A percentile compares a stretch with the other conserved stretches of the same genome.
Evolutionary conservation across 2,797 vertebrate genomes (phyloP).

Genomic region (Myotis vivesi): DNA sequence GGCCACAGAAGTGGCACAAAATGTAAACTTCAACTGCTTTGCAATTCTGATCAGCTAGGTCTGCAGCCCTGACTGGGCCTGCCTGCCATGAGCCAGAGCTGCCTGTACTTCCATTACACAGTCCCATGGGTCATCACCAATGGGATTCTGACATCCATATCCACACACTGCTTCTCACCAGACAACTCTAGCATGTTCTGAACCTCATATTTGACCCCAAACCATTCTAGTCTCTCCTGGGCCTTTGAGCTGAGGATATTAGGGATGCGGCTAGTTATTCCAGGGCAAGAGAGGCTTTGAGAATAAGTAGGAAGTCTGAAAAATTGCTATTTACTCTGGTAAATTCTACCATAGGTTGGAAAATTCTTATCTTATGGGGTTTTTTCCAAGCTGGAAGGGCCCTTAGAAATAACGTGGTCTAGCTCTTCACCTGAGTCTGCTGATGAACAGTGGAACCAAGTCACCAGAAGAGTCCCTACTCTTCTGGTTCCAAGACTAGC

Average conservation of each 20-base stretch:
- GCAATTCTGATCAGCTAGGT: neutral
- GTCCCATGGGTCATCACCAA: neutral
- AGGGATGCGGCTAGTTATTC: neutral
- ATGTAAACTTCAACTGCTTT: neutral
- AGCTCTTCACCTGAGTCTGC: neutral
- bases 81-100: neutral
- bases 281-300: neutral
- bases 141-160: neutral
- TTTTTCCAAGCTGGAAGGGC: neutral
- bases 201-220: neutral
- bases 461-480: neutral
- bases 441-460: neutral
- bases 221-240: neutral
- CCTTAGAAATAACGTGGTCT: constrained; percentile 7
- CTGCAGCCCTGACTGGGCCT: neutral
- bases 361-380: neutral
- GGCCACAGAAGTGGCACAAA: neutral
- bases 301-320: neutral
- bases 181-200: neutral
- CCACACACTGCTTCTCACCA: constrained; percentile 11
- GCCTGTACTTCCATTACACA: neutral
- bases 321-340: neutral
- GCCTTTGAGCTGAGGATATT: neutral
- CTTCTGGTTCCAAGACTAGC: neutral
- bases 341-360: neutral